Evolutionary conservation across 1,140 invertebrate species (phyloP).

Genomic region (Phortica variegata): DNA sequence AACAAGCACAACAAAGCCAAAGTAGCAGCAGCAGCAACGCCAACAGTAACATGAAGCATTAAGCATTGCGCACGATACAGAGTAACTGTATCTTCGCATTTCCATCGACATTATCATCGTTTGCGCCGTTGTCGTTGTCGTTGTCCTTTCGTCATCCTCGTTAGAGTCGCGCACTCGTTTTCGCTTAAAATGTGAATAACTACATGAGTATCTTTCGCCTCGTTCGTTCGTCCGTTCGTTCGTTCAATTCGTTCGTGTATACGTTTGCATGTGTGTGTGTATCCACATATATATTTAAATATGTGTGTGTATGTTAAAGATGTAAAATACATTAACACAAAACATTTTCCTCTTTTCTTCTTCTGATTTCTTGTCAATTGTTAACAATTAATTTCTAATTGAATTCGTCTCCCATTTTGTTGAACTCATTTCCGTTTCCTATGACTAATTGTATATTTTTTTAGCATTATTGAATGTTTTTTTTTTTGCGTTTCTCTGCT

Average conservation of each 20-base stretch:
- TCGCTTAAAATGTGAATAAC: too few species aligned
- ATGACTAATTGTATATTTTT: too few species aligned
- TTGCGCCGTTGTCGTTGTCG: conserved; percentile 20
- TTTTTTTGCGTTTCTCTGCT: background rate
- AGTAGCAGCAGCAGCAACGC: conserved; percentile 8
- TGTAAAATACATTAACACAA: too few species aligned
- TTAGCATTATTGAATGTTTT: conserved; percentile 1
- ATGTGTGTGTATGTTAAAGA: conserved; percentile 17
- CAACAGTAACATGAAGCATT: conserved; percentile 1
- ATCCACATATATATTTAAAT: conserved; percentile 8
- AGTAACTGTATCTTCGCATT: conserved; percentile 46
- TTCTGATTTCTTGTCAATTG: too few species aligned
- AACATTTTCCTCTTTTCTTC: too few species aligned
- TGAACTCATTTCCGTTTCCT: too few species aligned
- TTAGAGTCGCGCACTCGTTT: conserved; percentile 33
- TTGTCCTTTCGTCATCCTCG: conserved; percentile 15
- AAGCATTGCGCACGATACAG: conserved; percentile 33
- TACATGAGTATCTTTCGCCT: too few species aligned
- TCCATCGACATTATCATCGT: conserved; percentile 49
- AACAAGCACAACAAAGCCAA: conserved; percentile 13
- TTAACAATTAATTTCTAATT: too few species aligned
- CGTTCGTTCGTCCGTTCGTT: conserved; percentile 30
- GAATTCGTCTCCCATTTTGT: too few species aligned
- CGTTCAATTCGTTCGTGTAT: conserved; percentile 22
- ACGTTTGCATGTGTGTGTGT: conserved; percentile 4